Evolutionary conservation across 2,888 invertebrate genomes (phyloP), one percentile per base, ranked within the genome.

Genomic region (Chrysolina haemoptera): DNA sequence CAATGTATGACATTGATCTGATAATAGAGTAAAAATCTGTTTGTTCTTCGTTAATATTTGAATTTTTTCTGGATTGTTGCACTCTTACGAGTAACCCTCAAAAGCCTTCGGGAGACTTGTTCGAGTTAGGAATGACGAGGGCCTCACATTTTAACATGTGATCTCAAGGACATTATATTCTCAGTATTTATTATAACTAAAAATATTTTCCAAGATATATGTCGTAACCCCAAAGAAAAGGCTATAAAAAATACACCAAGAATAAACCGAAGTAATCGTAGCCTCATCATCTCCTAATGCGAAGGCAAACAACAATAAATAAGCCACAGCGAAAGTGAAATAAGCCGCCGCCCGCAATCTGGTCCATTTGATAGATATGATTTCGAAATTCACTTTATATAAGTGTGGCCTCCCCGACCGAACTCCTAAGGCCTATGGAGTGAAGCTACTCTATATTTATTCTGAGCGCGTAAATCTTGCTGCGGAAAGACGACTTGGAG

Each of bases 381-480:
- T 86, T 86, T 85, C 84, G 83, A 85, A 85, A 86, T 84, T 85
- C 86, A 86, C 86, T 86, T 86, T 85, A 85, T 85, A 84, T 84
- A 85, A 86, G 85, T 85, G 86, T 82, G 80, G 78, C 72, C 70
- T 71, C 70, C 77, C 77, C 27, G 62, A 62, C 75, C 77, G 78
- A 78, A 77, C 79, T 81, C 78, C 76, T 69, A 71, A 70, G 73
- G 75, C 74, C 75, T 75, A 40, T 10, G 73, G 71, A 78, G 76
- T 77, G 78, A 74, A 77, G 75, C 79, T 79, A 79, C 77, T 78
- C 77, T 78, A 79, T 82, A 83, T 84, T 85, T 84, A 84, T 85
- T 82, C 83, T 76, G 75, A 41, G 73, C 75, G 84, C 84, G 84
- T 84, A 85, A 85, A 84, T 84, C 85, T 85, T 84, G 80, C 80